Evolutionary conservation across 2,113 vertebrate species (phyloP), one percentile per base, ranked within the genome.

Genomic region (Ciconia maguari): DNA sequence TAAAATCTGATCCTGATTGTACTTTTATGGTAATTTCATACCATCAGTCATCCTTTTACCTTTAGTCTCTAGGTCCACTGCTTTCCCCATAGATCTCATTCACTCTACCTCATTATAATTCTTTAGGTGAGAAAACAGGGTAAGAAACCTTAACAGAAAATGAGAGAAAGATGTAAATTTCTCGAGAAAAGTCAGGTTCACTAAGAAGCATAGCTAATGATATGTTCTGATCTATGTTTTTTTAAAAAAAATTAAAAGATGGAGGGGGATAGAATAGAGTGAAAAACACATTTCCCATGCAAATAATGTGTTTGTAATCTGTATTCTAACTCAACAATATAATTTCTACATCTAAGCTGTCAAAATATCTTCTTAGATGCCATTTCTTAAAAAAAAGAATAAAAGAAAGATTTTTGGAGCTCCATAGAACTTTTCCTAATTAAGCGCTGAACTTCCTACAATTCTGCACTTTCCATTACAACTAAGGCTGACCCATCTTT

Each of bases 1-100:
- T 99, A 99, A 99, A 99, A 99, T 98, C 98, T 98, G 98, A 99
- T 99, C 98, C 99, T 99, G 99, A 99, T 99, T 99, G 99, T 99
- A 99, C 99, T 99, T 99, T 98, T 99, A 99, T 99, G 99, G 99
- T 99, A 99, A 99, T 99, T 98, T 98, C 98, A 98, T 98, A 98
- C 99, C 99, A 99, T 99, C 99, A 99, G 99, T 99, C 99, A 98
- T 98, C 98, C 98, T 98, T 99, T 99, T 99, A 99, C 98, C 99
- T 99, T 98, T 99, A 98, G 98, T 99, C 99, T 99, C 99, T 98
- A 98, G 98, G 99, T 99, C 99, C 98, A 98, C 97, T 95, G 97
- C 97, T 99, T 98, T 99, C 99, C 99, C 99, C 97, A 98, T 97
- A 99, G 99, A 99, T 98, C 98, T 98, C 98, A 98, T 98, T 98